These are phyloP conservation scores for Machimus atricapillus DNA, from an alignment of 2,888 invertebrate species.

Conservation along the genomic window DNA sequence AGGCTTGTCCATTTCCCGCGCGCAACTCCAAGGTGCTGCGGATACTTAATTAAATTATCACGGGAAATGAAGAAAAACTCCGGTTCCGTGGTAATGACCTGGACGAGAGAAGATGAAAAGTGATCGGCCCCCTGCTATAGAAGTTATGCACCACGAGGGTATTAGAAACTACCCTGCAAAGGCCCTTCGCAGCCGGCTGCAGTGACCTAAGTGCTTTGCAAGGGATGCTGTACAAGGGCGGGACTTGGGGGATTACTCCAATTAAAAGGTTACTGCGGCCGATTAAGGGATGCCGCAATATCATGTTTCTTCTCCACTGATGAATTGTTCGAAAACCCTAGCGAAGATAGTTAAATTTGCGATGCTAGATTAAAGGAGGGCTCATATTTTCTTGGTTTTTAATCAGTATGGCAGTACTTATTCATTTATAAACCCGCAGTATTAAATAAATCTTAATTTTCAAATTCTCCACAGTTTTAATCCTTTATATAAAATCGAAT, in stretches of 20 bases:
- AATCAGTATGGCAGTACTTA: background rate
- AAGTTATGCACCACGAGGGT: background rate
- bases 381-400: background rate
- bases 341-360: background rate
- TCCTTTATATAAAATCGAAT: too few species aligned
- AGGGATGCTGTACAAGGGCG: background rate
- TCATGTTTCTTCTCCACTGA: background rate
- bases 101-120: background rate
- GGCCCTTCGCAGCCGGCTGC: background rate
- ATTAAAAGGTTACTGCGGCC: background rate
- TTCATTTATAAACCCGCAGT: too few species aligned
- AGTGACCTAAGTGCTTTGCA: background rate
- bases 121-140: background rate
- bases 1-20: conserved; percentile 9
- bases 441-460: too few species aligned
- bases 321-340: background rate
- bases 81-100: background rate
- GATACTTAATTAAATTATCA: conserved; percentile 23
- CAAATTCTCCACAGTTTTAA: too few species aligned
- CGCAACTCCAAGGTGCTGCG: conserved; percentile 6
- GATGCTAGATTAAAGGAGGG: background rate
- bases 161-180: background rate
- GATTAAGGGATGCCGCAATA: background rate
- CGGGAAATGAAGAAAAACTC: conserved; percentile 19
- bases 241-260: background rate